phyloP scores from a whole-genome alignment of 2,797 vertebrate species.

The Knipowitschia caucasica region DNA sequence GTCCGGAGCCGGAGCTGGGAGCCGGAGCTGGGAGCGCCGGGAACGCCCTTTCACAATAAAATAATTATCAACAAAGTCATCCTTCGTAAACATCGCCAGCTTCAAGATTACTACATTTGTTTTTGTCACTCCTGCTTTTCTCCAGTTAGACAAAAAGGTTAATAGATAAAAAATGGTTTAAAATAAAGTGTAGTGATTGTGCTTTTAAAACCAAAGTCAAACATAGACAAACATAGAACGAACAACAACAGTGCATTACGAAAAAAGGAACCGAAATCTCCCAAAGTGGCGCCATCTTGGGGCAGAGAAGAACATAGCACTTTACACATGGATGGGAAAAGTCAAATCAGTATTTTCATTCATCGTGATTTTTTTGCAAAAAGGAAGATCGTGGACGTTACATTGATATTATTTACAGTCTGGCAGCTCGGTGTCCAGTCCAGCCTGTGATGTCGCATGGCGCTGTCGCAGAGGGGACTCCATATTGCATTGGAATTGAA shows the following conservation, averaged over 20 bases:
- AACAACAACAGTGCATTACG: conserved; percentile 95
- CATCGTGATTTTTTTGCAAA: conserved; percentile 58
- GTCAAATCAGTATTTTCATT: conserved; percentile 81
- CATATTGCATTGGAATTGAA: conserved; percentile 74
- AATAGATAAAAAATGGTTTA: conserved; percentile 99
- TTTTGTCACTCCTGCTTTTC: conserved; percentile 84
- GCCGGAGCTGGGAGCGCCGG: conserved; percentile 56
- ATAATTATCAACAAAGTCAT: conserved; percentile 31
- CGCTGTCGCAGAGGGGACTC: conserved; percentile 64
- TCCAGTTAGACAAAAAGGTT: conserved; percentile 96
- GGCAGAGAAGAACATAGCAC: conserved; percentile 89
- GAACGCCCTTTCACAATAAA: conserved; percentile 67
- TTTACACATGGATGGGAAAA: conserved; percentile 90
- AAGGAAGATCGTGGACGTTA: conserved; percentile 83
- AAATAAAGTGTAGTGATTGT: conserved; percentile 99
- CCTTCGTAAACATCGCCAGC: conserved; percentile 82
- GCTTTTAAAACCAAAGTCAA: conserved; percentile 99
- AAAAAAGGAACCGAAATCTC: conserved; percentile 75
- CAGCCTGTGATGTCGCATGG: conserved; percentile 66
- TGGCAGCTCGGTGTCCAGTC: conserved; percentile 79
- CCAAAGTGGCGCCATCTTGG: conserved; percentile 93
- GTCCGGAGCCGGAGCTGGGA: conserved; percentile 67
- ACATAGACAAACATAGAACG: conserved; percentile 76
- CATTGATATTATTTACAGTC: conserved; percentile 91
- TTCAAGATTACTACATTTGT: conserved; percentile 86